Base-by-base conservation (phyloP, 2,888 invertebrate genomes). In the Athripsodes cinereus region DNA sequence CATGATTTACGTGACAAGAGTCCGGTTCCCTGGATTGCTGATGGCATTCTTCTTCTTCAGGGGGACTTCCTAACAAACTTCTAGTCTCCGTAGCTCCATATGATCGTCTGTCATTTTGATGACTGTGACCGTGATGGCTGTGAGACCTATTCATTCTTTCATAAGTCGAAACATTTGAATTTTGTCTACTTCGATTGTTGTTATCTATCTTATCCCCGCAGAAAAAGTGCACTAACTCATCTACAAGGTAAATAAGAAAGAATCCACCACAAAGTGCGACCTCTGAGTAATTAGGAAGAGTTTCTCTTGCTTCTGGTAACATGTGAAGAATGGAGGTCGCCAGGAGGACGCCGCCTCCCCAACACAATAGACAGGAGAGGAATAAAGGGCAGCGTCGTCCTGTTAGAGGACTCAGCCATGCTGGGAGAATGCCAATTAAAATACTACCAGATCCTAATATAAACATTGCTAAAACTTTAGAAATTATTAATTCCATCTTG, bases 241-340 rank as follows among this genome's bases (percentile, higher is more conserved):
- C 90, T 2, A 88, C 79, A 16, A 87, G 71, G 66, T 89, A 90
- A 0, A 90, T 82, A 0, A 85, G 65, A 58, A 90, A 84, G 68
- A 89, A 90, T 0, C 90, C 90, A 2, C 74, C 68, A 60, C 87
- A 86, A 52, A 88, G 75, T 22, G 83, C 71, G 1, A 88, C 69
- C 69, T 89, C 89, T 0, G 86, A 80, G 64, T 82, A 80, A 40
- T 79, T 69, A 1, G 80, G 78, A 50, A 85, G 69, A 58, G 74
- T 73, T 60, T 83, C 81, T 53, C 87, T 78, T 21, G 87, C 84
- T 76, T 92, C 91, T n/a, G 90, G 90, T 2, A 92, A 72, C 78
- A 92, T 88, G 71, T 92, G 92, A 18, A 88, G 78, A 31, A 90
- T 65, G 0, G 90, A 83, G 0, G 92, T 92, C 1, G 89, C 84